phyloP scores from a whole-genome alignment of 2,888 invertebrate genomes.

The Rhyacophila evoluta region DNA sequence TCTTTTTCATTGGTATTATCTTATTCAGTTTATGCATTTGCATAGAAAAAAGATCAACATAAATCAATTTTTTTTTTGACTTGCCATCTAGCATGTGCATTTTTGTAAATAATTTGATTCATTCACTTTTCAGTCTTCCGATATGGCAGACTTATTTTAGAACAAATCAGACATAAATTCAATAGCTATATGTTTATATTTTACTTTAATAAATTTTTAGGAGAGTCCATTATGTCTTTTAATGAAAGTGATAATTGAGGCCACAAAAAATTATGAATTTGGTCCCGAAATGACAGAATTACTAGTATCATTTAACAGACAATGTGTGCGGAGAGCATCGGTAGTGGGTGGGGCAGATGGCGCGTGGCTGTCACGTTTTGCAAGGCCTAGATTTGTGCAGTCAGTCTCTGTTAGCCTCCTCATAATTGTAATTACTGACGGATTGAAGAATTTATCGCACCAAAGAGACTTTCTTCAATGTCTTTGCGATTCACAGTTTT shows the following conservation, averaged over 20 bases:
- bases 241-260: constrained; percentile 71
- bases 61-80: too few species aligned
- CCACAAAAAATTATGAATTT: constrained; percentile 66
- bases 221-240: constrained; percentile 74
- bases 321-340: constrained; percentile 64
- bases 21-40: too few species aligned
- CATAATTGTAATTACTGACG: constrained; percentile 72
- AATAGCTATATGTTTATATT: too few species aligned
- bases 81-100: too few species aligned
- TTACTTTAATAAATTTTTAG: too few species aligned
- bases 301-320: constrained; percentile 62
- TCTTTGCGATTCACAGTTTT: constrained; percentile 71
- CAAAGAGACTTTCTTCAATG: constrained; percentile 75
- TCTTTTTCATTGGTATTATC: too few species aligned
- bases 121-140: too few species aligned
- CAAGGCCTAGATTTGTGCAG: constrained; percentile 71
- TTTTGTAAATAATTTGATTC: too few species aligned
- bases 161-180: too few species aligned
- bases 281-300: constrained; percentile 63
- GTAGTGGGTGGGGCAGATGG: constrained; percentile 58
- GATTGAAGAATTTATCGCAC: constrained; percentile 74
- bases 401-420: constrained; percentile 71
- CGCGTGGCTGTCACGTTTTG: constrained; percentile 61
- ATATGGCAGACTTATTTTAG: too few species aligned
- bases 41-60: too few species aligned